Evolutionary conservation across 2,888 invertebrate genomes (phyloP).

Genomic region (Rhingia rostrata): DNA sequence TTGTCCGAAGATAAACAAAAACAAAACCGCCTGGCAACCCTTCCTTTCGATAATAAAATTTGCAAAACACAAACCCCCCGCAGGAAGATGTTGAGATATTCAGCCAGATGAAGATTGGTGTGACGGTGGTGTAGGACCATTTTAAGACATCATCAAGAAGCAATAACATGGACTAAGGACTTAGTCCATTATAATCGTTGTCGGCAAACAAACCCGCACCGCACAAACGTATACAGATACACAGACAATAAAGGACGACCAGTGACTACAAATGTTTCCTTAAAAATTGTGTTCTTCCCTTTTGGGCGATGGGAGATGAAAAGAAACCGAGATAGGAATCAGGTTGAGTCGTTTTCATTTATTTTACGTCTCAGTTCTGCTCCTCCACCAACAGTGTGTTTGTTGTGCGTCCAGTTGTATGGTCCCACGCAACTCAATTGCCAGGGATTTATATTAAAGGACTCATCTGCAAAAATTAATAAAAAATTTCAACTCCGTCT

Average conservation of each 20-base stretch:
- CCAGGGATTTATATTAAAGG: constrained; percentile 31
- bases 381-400: background rate
- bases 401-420: background rate
- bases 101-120: constrained; percentile 31
- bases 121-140: constrained; percentile 19
- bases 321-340: constrained; percentile 66
- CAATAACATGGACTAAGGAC: constrained; percentile 73
- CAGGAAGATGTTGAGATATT: constrained; percentile 1
- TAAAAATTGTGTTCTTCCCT: constrained; percentile 23
- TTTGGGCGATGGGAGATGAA: constrained; percentile 1
- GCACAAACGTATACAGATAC: constrained; percentile 19
- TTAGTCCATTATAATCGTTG: constrained; percentile 62
- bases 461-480: constrained; percentile 48
- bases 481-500: constrained; percentile 56
- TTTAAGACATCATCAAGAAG: constrained; percentile 72
- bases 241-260: constrained; percentile 57
- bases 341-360: constrained; percentile 63
- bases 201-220: constrained; percentile 12
- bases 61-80: constrained; percentile 39
- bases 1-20: constrained; percentile 62
- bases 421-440: constrained; percentile 32
- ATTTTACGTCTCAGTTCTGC: constrained; percentile 7
- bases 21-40: constrained; percentile 53
- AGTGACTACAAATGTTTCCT: constrained; percentile 62
- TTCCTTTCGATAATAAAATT: constrained; percentile 49